Conservation (phyloP, 2,888 invertebrate genomes). For the Lasioglossum lativentre region DNA sequence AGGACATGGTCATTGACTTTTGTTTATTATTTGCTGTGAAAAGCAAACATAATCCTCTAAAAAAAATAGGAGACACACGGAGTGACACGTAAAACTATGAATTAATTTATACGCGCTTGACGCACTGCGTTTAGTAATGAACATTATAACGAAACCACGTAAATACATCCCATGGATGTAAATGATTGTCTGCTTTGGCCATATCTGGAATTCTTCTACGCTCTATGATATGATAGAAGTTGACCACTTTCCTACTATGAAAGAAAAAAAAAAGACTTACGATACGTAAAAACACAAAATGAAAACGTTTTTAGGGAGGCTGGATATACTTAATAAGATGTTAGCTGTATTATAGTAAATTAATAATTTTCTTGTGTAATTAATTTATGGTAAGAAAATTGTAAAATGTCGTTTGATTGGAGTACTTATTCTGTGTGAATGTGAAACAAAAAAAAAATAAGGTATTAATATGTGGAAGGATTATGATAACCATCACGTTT, state of each 20-base stretch:
- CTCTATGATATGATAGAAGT: slow-evolving; percentile 80
- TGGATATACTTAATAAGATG: slow-evolving; percentile 80
- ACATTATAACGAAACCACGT: slow-evolving; percentile 76
- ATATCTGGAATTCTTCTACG: slow-evolving; percentile 80
- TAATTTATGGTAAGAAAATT: slow-evolving; percentile 82
- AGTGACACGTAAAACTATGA: slow-evolving; percentile 71
- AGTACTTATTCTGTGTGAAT: slow-evolving; percentile 81
- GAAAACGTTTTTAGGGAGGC: slow-evolving; percentile 78
- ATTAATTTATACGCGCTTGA: slow-evolving; percentile 78
- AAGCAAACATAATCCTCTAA: slow-evolving; percentile 70
- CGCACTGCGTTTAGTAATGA: slow-evolving; percentile 75
- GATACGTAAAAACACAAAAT: slow-evolving; percentile 71
- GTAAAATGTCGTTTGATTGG: slow-evolving; percentile 79
- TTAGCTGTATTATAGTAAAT: slow-evolving; percentile 83
- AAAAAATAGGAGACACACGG: slow-evolving; percentile 65
- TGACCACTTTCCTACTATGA: slow-evolving; percentile 80
- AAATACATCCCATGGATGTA: slow-evolving; percentile 82
- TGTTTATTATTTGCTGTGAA: slow-evolving; percentile 73
- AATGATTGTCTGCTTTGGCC: slow-evolving; percentile 77
- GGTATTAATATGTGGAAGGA: slow-evolving; percentile 51
- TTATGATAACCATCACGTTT: slow-evolving; percentile 64
- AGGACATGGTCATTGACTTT: slow-evolving; percentile 69
- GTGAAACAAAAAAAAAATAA: slow-evolving; percentile 54
- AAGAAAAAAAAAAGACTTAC: slow-evolving; percentile 73
- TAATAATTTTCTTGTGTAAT: slow-evolving; percentile 83